Conservation (phyloP, 2,888 invertebrate species). For the Drosophila melanosoma region DNA sequence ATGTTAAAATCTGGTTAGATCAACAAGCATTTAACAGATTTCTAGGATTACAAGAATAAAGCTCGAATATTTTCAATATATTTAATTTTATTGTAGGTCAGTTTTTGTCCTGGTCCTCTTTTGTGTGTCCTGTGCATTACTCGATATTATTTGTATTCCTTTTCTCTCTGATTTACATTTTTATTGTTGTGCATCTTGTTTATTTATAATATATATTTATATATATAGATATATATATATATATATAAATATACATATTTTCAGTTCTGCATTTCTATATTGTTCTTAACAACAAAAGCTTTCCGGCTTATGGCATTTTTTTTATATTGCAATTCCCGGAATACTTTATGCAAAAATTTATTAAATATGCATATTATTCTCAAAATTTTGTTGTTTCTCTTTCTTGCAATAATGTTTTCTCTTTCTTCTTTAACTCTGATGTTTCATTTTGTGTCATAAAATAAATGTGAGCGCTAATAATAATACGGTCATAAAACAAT, state of each 20-base stretch:
- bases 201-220: conserved; percentile 7
- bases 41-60: conserved; percentile 16
- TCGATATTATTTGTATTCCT: background rate
- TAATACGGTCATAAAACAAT: conserved; percentile 62
- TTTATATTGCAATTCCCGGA: conserved; percentile 15
- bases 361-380: conserved; percentile 16
- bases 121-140: background rate
- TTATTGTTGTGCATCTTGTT: conserved; percentile 30
- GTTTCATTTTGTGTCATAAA: conserved; percentile 40
- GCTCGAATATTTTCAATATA: background rate
- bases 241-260: conserved; percentile 2
- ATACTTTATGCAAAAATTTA: conserved; percentile 25
- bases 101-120: background rate
- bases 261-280: conserved; percentile 37
- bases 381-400: conserved; percentile 3
- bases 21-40: conserved; percentile 5
- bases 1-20: background rate
- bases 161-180: conserved; percentile 16
- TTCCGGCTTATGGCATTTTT: conserved; percentile 2
- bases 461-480: conserved; percentile 60
- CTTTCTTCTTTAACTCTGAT: background rate
- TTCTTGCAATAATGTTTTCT: background rate
- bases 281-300: conserved; percentile 55
- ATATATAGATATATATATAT: background rate
- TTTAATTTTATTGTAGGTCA: background rate